Conservation (phyloP, 1,140 invertebrate genomes). For the Antheraea pernyi region DNA sequence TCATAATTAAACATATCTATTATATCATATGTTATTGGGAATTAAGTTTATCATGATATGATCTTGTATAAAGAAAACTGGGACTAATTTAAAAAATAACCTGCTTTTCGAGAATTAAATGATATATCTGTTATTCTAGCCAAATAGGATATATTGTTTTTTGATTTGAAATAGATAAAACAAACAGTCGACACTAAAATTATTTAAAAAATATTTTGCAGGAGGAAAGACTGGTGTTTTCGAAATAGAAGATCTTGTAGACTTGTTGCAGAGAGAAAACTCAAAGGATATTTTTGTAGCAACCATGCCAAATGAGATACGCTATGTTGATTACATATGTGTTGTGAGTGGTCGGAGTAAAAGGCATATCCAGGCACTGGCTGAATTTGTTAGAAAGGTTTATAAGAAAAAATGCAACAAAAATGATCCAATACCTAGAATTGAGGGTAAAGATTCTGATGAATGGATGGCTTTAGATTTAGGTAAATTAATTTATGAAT, state of each 20-base stretch:
- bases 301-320: conserved; percentile 84
- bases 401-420: conserved; percentile 87
- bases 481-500: conserved; percentile 76
- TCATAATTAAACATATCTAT: too few species aligned
- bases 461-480: conserved; percentile 96
- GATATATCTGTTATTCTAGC: too few species aligned
- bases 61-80: too few species aligned
- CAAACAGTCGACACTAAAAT: too few species aligned
- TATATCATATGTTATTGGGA: too few species aligned
- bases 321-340: conserved; percentile 92
- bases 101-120: too few species aligned
- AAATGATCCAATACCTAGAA: conserved; percentile 84
- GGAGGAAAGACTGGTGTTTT: conserved; percentile 90
- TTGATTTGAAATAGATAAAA: too few species aligned
- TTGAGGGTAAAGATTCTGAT: conserved; percentile 87
- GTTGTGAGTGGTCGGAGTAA: conserved; percentile 86
- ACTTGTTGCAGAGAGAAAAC: conserved; percentile 88
- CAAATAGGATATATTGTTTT: too few species aligned
- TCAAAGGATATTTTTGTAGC: conserved; percentile 91
- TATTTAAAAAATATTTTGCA: conserved; percentile 62
- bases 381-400: conserved; percentile 87
- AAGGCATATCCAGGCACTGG: conserved; percentile 87
- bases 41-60: too few species aligned
- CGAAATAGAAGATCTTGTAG: conserved; percentile 92
- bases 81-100: too few species aligned